Evolutionary conservation across 2,113 vertebrate genomes (phyloP).

Genomic region (Loxodonta africana): DNA sequence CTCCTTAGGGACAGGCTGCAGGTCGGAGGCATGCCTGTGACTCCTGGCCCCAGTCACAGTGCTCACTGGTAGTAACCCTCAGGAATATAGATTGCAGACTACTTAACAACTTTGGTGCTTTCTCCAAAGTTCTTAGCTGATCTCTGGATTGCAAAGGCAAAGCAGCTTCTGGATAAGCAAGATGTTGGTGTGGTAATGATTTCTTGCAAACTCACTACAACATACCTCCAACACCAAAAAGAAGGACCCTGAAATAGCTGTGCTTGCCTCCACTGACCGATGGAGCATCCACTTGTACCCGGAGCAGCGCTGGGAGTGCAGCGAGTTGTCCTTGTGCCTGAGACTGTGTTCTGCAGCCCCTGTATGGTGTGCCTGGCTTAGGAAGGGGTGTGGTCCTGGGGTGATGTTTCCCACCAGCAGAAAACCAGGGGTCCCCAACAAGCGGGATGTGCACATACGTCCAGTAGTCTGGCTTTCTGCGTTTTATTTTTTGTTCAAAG

Average conservation of each 20-base stretch:
- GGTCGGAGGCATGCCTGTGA: not conserved
- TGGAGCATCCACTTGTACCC: rapidly evolving
- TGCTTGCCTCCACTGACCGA: not conserved
- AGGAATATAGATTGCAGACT: rapidly evolving
- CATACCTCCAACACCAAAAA: too few species aligned
- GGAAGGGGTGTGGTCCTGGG: not conserved
- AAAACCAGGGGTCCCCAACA: not conserved
- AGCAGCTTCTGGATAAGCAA: not conserved
- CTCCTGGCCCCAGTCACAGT: too few species aligned
- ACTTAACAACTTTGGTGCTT: not conserved
- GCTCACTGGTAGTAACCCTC: not conserved
- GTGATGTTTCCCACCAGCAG: not conserved
- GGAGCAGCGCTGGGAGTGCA: not conserved
- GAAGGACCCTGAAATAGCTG: not conserved
- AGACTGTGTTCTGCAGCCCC: not conserved
- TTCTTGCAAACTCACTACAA: rapidly evolving
- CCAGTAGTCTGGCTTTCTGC: too few species aligned
- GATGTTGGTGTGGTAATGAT: not conserved
- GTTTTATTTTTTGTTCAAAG: too few species aligned
- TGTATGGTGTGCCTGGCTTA: not conserved
- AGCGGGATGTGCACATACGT: not conserved
- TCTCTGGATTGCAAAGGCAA: not conserved
- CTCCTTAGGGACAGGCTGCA: not conserved
- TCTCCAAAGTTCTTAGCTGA: not conserved
- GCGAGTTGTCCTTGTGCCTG: rapidly evolving